These are phyloP conservation scores for Cryptocheilus praepositus DNA, from an alignment of 2,888 invertebrate genomes.

Conservation along the genomic window DNA sequence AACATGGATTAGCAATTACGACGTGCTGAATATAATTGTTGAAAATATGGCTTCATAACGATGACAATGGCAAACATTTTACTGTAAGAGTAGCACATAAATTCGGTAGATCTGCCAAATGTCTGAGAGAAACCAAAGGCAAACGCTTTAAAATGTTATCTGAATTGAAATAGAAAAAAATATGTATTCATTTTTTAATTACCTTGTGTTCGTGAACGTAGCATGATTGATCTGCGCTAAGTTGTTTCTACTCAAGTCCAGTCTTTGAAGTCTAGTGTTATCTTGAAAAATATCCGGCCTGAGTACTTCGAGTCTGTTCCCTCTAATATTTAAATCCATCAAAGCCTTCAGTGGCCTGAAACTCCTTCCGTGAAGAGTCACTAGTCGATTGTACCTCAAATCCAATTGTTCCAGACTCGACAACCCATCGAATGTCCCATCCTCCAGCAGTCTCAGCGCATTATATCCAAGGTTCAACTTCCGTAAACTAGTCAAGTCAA, in stretches of 20 bases:
- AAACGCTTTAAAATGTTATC: too few species aligned
- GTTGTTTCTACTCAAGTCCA: constrained; percentile 87
- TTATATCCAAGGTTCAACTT: constrained; percentile 85
- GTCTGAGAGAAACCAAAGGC: too few species aligned
- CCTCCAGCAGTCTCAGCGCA: constrained; percentile 82
- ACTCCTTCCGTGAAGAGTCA: constrained; percentile 80
- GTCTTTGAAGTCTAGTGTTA: constrained; percentile 79
- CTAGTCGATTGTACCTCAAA: constrained; percentile 84
- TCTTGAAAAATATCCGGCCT: constrained; percentile 83
- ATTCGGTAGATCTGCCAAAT: too few species aligned
- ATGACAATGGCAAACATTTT: too few species aligned
- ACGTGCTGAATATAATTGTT: too few species aligned
- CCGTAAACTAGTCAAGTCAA: constrained; percentile 81
- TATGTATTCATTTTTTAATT: constrained; percentile 7
- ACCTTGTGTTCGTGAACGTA: constrained; percentile 78
- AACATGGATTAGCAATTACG: not conserved
- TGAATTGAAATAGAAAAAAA: too few species aligned
- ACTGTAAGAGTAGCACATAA: too few species aligned
- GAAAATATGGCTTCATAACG: too few species aligned
- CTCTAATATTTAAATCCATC: constrained; percentile 84
- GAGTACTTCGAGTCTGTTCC: constrained; percentile 85
- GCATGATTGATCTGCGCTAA: constrained; percentile 82
- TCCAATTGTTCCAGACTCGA: constrained; percentile 84
- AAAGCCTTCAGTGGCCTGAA: constrained; percentile 81
- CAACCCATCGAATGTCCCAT: constrained; percentile 83